Evolutionary conservation across 2,797 vertebrate genomes (phyloP), one percentile per base, ranked within the genome.

Genomic region (Decapterus maruadsi): DNA sequence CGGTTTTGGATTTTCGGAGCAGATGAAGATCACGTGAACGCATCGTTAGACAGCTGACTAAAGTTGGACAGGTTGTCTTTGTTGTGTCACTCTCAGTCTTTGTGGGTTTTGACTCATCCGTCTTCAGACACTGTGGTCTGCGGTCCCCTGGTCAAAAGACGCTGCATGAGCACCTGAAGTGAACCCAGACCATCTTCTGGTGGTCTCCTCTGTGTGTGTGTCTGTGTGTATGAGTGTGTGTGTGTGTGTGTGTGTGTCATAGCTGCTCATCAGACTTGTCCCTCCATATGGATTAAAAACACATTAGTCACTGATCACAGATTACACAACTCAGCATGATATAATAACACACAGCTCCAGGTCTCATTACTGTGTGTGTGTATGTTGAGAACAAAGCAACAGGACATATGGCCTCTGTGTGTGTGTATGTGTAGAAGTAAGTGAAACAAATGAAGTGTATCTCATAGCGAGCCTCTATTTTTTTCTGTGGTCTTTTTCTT

Each of bases 281-380:
- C 45, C 29, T 77, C 77, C 77, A 74, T 77, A 77, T 82, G 67
- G 67, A 83, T 64, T 80, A 51, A 78, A 68, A 86, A 64, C 73
- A 74, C 61, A 77, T 78, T 66, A 78, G 71, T 81, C 84, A 83
- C 64, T 16, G 68, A 62, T 70, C 61, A 77, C 36, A 56, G 56
- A 56, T 76, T 72, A 83, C 74, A 80, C 83, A 81, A 82, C 71
- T 75, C 68, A 16, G 43, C 10, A 13, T 68, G 68, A 61, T 53
- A 65, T 54, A 60, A 46, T 62, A 71, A 68, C 66, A 57, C 65
- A 38, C 60, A 54, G 60, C 20, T 62, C 8, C 62, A 43, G 65
- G 67, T 34, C 55, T 70, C 16, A 46, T 46, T 19, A 36, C 14
- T 45, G 58, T 38, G 72, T 38, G 66, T 38, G 58, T 38, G 72